These are phyloP conservation scores for Acanthococcus lagerstroemiae DNA, from an alignment of 2,888 invertebrate genomes.

Conservation along the genomic window DNA sequence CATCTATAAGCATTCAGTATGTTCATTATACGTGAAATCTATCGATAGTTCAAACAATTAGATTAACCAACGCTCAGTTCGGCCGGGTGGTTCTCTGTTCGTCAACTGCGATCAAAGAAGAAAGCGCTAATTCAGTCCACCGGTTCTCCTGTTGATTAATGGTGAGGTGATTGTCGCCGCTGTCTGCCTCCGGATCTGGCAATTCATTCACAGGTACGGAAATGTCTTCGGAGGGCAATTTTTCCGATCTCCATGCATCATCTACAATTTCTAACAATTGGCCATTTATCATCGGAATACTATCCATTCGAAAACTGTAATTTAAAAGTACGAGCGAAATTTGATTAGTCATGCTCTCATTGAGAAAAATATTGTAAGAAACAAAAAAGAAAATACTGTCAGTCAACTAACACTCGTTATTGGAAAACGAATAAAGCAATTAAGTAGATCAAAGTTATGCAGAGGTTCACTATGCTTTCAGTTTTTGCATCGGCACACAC, in stretches of 20 bases:
- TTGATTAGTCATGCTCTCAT: too few species aligned
- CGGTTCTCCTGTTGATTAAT: conserved; percentile 74
- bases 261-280: conserved; percentile 70
- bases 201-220: conserved; percentile 74
- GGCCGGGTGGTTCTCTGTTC: conserved; percentile 12
- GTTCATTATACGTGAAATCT: too few species aligned
- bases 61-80: not conserved
- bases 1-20: too few species aligned
- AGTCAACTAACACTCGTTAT: too few species aligned
- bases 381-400: too few species aligned
- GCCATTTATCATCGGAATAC: conserved; percentile 63
- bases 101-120: conserved; percentile 14
- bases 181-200: conserved; percentile 87
- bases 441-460: too few species aligned
- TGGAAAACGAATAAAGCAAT: too few species aligned
- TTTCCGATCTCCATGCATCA: conserved; percentile 77
- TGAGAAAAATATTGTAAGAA: too few species aligned
- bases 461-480: too few species aligned
- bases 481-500: too few species aligned
- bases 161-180: conserved; percentile 80
- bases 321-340: too few species aligned
- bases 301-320: conserved; percentile 63
- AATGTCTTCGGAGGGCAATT: conserved; percentile 73
- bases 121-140: conserved; percentile 54
- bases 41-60: too few species aligned